A percentile compares a stretch with the other conserved stretches of the same genome.
Evolutionary conservation across 2,797 vertebrate genomes (phyloP).

Genomic region (Rhinophrynus dorsalis): DNA sequence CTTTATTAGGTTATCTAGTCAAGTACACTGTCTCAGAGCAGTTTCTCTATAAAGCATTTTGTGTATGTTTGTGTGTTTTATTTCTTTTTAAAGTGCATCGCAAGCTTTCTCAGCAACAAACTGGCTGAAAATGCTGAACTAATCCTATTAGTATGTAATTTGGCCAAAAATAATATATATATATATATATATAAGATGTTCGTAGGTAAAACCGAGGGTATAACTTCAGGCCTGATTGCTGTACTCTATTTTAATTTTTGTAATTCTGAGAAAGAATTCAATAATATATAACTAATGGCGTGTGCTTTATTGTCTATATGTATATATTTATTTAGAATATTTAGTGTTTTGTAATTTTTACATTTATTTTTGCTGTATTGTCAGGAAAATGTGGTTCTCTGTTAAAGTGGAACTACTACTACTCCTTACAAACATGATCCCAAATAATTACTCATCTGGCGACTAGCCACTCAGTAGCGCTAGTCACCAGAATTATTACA

Average conservation of each 20-base stretch:
- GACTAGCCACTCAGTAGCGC: too few relatives aligned
- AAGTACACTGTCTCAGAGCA: constrained; percentile 28
- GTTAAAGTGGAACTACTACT: too few relatives aligned
- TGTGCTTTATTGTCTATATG: too few relatives aligned
- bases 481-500: too few relatives aligned
- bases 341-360: too few relatives aligned
- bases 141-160: constrained; percentile 24
- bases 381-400: too few relatives aligned
- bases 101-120: constrained; percentile 29
- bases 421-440: too few relatives aligned
- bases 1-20: constrained; percentile 37
- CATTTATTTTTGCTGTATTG: too few relatives aligned
- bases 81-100: constrained; percentile 23
- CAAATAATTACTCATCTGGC: too few relatives aligned
- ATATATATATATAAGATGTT: not conserved
- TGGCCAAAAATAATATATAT: not conserved
- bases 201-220: not conserved
- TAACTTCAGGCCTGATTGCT: not conserved
- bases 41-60: constrained; percentile 27
- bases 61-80: constrained; percentile 32
- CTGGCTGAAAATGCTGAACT: constrained; percentile 30
- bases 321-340: too few relatives aligned
- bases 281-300: too few relatives aligned
- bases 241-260: not conserved
- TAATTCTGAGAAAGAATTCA: not conserved